These are phyloP conservation scores for Acanthoscelides obtectus DNA, from an alignment of 2,888 invertebrate genomes.

Conservation along the genomic window DNA sequence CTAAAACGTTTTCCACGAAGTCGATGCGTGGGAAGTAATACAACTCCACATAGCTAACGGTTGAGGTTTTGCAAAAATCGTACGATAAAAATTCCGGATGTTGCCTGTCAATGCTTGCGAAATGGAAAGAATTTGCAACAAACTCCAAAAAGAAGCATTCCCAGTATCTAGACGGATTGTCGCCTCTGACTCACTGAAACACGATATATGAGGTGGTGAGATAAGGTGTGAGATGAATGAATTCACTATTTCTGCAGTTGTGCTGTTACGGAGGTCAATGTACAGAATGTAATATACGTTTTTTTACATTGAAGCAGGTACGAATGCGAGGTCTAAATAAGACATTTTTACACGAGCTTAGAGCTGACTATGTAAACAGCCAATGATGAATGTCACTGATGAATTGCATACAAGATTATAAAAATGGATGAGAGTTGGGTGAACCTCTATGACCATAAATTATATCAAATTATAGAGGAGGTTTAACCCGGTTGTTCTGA, in stretches of 20 bases:
- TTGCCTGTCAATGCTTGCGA: not conserved
- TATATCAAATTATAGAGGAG: too few species aligned
- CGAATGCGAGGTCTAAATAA: too few species aligned
- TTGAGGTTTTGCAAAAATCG: not conserved
- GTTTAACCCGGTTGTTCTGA: too few species aligned
- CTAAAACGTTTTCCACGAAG: too few species aligned
- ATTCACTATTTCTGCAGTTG: not conserved
- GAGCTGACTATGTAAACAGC: too few species aligned
- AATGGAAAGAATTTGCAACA: not conserved
- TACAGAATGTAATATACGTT: not conserved
- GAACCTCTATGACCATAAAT: too few species aligned
- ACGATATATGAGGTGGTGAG: not conserved
- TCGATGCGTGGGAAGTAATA: too few species aligned
- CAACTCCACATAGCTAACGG: not conserved
- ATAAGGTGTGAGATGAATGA: not conserved
- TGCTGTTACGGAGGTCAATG: not conserved
- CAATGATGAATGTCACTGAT: too few species aligned
- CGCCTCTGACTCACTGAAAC: not conserved
- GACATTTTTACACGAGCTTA: too few species aligned
- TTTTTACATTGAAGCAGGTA: too few species aligned
- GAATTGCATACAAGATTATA: too few species aligned
- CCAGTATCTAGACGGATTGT: not conserved
- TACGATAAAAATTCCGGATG: not conserved
- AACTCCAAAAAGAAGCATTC: not conserved
- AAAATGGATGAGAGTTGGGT: too few species aligned